Conservation (phyloP, 2,113 vertebrate species). For the Xiphorhynchus elegans region DNA sequence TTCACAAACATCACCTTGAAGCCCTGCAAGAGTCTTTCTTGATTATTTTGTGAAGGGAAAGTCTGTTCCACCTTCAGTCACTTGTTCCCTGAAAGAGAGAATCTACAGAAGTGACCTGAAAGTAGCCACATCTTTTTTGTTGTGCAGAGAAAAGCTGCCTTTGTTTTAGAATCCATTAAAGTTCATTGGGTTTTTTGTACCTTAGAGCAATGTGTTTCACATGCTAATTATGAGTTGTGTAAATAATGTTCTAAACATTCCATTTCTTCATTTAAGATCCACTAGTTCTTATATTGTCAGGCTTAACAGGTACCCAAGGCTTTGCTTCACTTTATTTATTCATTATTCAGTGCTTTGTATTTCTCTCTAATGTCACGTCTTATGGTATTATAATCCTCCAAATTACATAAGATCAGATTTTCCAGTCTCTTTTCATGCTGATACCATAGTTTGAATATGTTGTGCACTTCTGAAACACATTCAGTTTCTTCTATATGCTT, state of each 20-base stretch:
- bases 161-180: background rate
- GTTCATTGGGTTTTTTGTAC: background rate
- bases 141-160: background rate
- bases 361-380: background rate
- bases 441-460: background rate
- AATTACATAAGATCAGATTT: background rate
- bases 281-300: background rate
- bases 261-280: conserved; percentile 10
- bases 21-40: background rate
- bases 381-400: background rate
- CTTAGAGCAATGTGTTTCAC: conserved; percentile 25
- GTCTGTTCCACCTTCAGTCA: background rate
- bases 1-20: background rate
- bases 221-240: conserved; percentile 17
- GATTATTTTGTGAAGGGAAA: background rate
- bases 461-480: background rate
- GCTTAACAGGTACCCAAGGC: background rate
- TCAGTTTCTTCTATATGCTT: background rate
- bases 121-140: background rate
- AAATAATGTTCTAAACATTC: conserved; percentile 15
- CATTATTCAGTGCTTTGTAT: background rate
- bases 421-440: background rate
- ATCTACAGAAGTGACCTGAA: background rate
- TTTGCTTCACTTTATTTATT: background rate
- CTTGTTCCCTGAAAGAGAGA: background rate